Base-by-base conservation (phyloP, 2,113 vertebrate species). In the Delphinus delphis region DNA sequence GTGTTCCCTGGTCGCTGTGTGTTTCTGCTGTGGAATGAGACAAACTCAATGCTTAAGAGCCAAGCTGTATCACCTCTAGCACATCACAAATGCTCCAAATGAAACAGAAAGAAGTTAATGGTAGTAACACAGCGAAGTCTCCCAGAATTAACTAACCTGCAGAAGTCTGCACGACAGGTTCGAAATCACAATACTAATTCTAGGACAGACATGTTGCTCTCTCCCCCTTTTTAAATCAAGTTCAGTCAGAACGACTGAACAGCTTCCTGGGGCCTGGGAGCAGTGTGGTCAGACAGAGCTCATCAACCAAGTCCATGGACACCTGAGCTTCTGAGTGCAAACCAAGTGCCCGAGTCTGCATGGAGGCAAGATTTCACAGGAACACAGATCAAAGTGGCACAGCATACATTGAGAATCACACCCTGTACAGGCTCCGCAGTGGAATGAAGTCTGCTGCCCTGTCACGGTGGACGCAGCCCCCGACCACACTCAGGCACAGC, bases 311-410 rank as follows among this genome's bases (percentile, higher is more conserved):
- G 85, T 89, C 90, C 93, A 77, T 11, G 63, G 96, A 93, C 84
- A 97, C 53, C 88, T 47, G 74, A 98, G 96, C 96, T 96, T 86
- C 88, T 74, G 94, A 50, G 68, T 83, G 92, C 88, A 53, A 53
- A 93, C 71, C 28, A 36, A 88, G 28, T 33, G 12, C 4, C 15
- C 38, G 28, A 25, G 38, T 55, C 44, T 94, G 65, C 73, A 88
- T 62, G 73, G 85, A 96, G 55, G 67, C 36, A 91, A 85, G 1
- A 8, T 58, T 85, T 93, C 91, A 68, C 26, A 88, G 50, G 88
- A 92, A 76, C 62, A 68, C 31, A 79, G 79, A 89, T 44, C 87
- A 18, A 3, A 95, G 55, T 50, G 88, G 67, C 36, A 53, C 0
- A 68, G 74, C 31, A 31, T 80, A 53, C 2, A 26, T 31, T n/a